Evolutionary conservation across 2,797 vertebrate species (phyloP), one percentile per base, ranked within the genome.

Genomic region (Labroides dimidiatus): DNA sequence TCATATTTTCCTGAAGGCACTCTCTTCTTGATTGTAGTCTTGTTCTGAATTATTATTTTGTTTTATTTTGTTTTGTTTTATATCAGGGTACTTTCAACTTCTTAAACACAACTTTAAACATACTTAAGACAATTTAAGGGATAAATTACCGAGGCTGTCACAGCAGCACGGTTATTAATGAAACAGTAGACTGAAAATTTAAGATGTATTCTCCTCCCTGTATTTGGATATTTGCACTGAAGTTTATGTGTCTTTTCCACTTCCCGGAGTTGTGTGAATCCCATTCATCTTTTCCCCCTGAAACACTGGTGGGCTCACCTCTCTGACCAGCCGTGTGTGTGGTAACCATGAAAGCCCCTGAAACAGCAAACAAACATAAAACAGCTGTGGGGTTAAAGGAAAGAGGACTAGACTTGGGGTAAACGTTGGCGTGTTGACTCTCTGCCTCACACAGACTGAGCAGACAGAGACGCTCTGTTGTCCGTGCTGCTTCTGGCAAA

Each of bases 391-490:
- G 79, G 58, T 77, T 39, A 74, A 75, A 84, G 75, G 81, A 78
- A 52, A 54, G 64, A 71, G 42, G 69, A 57, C 74, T 82, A 89
- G 88, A 91, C 88, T 41, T 1, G 75, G 87, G 73, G 88, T 88
- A 89, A 91, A 91, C 70, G 69, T 76, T 82, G 64, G 70, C 45
- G 5, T 88, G 78, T 90, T 89, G 87, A 90, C 86, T 86, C 83
- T 69, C 27, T 20, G 10, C 69, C 83, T 87, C 78, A 63, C 81
- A 69, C 69, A 68, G 79, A 69, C 64, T 4, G 55, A 17, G 61
- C 82, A 87, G 88, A 91, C 89, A 89, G 73, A 81, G 84, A 15
- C 48, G 52, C 86, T 78, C 82, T 84, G 85, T 88, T 80, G 83
- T 80, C 87, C 13, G 56, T 1, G 19, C 36, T 44, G 69, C 62